Evolutionary conservation across 2,797 vertebrate genomes (phyloP).

Genomic region (Spondyliosoma cantharus): DNA sequence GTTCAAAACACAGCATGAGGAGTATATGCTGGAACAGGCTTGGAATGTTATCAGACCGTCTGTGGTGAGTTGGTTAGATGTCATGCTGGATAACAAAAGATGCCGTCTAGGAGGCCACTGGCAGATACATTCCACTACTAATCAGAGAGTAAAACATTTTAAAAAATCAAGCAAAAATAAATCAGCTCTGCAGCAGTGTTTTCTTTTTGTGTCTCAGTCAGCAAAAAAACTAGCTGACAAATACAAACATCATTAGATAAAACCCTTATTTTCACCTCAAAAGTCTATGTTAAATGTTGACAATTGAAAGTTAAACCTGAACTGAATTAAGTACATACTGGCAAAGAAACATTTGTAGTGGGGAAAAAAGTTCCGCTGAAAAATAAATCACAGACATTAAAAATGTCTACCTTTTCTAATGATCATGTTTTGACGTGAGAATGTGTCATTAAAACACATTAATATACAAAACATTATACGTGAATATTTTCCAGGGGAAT

Average conservation of each 20-base stretch:
- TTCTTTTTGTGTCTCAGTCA: background rate
- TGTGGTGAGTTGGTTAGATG: background rate
- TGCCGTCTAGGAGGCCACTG: background rate
- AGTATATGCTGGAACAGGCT: background rate
- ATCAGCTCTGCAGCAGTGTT: rapidly evolving
- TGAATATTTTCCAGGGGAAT: too few species aligned
- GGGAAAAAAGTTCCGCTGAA: too few species aligned
- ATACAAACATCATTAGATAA: rapidly evolving
- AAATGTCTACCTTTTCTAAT: too few species aligned
- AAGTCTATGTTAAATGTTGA: too few species aligned
- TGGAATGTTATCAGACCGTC: background rate
- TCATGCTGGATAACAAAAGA: background rate
- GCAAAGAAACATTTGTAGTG: too few species aligned
- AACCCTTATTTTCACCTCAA: background rate
- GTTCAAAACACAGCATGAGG: background rate
- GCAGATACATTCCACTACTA: background rate
- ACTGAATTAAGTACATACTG: too few species aligned
- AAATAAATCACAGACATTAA: too few species aligned
- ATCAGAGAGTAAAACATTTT: background rate
- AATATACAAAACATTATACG: too few species aligned
- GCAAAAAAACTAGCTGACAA: background rate
- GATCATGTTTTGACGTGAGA: too few species aligned
- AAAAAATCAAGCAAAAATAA: background rate
- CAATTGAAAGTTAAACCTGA: too few species aligned
- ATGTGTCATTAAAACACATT: too few species aligned